These are phyloP conservation scores for Enteromius thamalakanensis DNA, from an alignment of 2,797 vertebrate genomes.

Conservation along the genomic window DNA sequence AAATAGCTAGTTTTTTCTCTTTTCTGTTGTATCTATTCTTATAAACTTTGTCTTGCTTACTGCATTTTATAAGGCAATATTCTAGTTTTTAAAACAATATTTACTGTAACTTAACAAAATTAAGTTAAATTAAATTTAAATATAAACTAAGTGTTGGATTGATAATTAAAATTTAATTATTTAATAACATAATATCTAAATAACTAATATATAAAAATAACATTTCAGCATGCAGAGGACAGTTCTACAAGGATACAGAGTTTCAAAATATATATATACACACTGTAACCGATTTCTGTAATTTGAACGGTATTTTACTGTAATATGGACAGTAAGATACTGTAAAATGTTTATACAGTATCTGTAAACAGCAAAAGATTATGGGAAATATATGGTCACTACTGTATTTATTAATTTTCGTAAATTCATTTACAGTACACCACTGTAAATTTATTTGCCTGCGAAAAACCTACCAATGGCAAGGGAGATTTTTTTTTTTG, in stretches of 20 bases:
- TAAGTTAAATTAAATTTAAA: background rate
- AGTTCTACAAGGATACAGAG: background rate
- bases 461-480: too few species aligned
- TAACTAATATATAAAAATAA: background rate
- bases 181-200: background rate
- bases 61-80: background rate
- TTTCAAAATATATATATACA: background rate
- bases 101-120: too few species aligned
- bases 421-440: too few species aligned
- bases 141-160: background rate
- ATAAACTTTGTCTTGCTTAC: background rate
- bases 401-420: too few species aligned
- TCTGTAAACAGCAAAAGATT: too few species aligned
- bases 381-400: too few species aligned
- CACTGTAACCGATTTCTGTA: too few species aligned
- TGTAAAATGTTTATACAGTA: too few species aligned
- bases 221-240: background rate
- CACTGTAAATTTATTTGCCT: too few species aligned
- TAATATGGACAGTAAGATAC: too few species aligned
- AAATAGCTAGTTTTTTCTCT: background rate
- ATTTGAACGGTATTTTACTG: too few species aligned
- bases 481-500: too few species aligned
- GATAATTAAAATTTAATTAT: background rate
- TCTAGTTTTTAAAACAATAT: background rate
- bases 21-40: background rate